phyloP scores from a whole-genome alignment of 2,888 invertebrate genomes.

The Papilio demoleus region DNA sequence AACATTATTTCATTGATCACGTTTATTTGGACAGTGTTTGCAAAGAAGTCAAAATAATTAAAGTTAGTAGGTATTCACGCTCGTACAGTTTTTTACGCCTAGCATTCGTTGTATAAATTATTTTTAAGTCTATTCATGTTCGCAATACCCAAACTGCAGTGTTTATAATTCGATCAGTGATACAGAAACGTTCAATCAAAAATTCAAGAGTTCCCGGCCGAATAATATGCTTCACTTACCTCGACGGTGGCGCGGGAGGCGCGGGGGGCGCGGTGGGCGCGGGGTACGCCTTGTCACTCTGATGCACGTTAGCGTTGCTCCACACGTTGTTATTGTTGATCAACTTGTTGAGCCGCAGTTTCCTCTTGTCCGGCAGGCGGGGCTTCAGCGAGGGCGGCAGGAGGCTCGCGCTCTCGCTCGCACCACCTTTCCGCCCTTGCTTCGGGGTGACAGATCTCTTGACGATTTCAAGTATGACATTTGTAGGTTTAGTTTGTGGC shows the following conservation, averaged over 20 bases:
- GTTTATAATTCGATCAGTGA: slow-evolving; percentile 58
- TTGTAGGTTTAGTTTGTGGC: slow-evolving; percentile 58
- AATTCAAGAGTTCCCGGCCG: too few species aligned
- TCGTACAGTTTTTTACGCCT: too few species aligned
- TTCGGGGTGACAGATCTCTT: slow-evolving; percentile 65
- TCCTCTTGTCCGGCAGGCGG: slow-evolving; percentile 59
- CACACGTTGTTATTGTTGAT: slow-evolving; percentile 78
- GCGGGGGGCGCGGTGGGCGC: slow-evolving; percentile 59
- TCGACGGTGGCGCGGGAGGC: too few species aligned
- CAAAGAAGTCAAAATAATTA: too few species aligned
- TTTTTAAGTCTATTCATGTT: too few species aligned
- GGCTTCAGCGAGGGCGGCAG: slow-evolving; percentile 71
- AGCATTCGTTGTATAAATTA: too few species aligned
- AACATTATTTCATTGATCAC: too few species aligned
- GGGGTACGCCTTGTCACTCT: slow-evolving; percentile 54
- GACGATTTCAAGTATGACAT: slow-evolving; percentile 72
- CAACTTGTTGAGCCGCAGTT: slow-evolving; percentile 67
- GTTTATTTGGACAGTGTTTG: too few species aligned
- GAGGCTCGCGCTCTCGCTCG: slow-evolving; percentile 51
- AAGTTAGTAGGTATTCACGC: too few species aligned
- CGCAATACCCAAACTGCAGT: slow-evolving; percentile 6
- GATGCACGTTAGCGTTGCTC: slow-evolving; percentile 65
- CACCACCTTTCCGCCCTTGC: slow-evolving; percentile 49
- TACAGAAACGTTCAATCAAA: not conserved
- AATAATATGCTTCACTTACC: too few species aligned